Conservation (phyloP, 1,140 invertebrate species). For the Drosophila tropicalis region DNA sequence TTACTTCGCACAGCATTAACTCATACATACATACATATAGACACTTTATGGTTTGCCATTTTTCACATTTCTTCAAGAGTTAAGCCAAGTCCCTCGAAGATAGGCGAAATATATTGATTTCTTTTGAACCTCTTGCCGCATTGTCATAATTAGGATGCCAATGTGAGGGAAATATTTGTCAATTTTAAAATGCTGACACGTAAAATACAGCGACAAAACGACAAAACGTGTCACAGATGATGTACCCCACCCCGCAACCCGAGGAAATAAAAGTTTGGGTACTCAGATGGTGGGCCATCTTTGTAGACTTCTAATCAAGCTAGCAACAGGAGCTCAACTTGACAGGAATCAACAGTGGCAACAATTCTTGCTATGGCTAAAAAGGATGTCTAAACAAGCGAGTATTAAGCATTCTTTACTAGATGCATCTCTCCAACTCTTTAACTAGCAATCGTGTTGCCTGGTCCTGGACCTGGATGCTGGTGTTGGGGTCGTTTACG, state of each 20-base stretch:
- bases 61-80: too few relatives aligned
- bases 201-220: neutral
- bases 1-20: too few relatives aligned
- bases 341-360: neutral
- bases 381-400: too few relatives aligned
- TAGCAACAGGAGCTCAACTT: neutral
- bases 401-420: too few relatives aligned
- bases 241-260: too few relatives aligned
- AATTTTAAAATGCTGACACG: conserved; percentile 11
- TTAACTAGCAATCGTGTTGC: conserved; percentile 29
- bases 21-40: too few relatives aligned
- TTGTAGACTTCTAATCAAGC: neutral
- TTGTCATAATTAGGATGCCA: conserved; percentile 2
- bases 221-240: conserved; percentile 2
- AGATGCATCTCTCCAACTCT: conserved; percentile 19
- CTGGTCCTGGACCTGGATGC: too few relatives aligned
- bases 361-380: too few relatives aligned
- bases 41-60: too few relatives aligned
- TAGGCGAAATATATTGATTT: neutral
- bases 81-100: neutral
- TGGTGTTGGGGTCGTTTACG: conserved; percentile 23
- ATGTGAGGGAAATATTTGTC: neutral
- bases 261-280: neutral
- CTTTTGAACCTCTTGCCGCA: neutral
- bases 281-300: neutral